Conservation (phyloP, 2,113 vertebrate species). For the Callipepla californica region DNA sequence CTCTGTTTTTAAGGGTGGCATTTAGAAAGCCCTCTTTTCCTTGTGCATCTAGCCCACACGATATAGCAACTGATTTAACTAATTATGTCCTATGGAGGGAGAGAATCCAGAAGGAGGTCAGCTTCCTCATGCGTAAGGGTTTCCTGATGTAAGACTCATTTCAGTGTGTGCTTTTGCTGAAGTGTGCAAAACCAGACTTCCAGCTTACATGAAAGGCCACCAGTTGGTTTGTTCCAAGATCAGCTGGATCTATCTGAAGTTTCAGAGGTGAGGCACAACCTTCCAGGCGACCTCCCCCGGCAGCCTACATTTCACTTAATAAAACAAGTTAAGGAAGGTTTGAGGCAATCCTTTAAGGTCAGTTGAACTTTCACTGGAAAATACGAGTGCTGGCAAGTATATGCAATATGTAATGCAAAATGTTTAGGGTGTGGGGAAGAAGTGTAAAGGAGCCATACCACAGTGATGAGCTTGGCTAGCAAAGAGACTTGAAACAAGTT, state of each 20-base stretch:
- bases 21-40: neutral
- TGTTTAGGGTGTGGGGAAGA: slow-evolving; percentile 69
- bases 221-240: slow-evolving; percentile 34
- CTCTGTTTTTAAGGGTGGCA: neutral
- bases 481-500: slow-evolving; percentile 67
- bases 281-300: neutral
- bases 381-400: slow-evolving; percentile 70
- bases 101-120: neutral
- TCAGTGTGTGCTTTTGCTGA: neutral
- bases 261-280: slow-evolving; percentile 49
- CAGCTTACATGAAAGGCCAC: slow-evolving; percentile 36
- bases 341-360: slow-evolving; percentile 69
- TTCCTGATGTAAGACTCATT: slow-evolving; percentile 1
- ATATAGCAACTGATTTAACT: neutral
- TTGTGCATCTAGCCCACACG: neutral
- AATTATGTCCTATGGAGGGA: neutral
- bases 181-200: neutral
- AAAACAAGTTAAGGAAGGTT: slow-evolving; percentile 49
- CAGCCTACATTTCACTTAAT: slow-evolving; percentile 57
- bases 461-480: slow-evolving; percentile 69
- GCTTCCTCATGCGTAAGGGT: neutral
- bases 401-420: slow-evolving; percentile 62
- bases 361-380: slow-evolving; percentile 70
- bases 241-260: slow-evolving; percentile 31
- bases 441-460: slow-evolving; percentile 65